Evolutionary conservation across 2,888 invertebrate genomes (phyloP).

Genomic region (Zygogramma bicolorata): DNA sequence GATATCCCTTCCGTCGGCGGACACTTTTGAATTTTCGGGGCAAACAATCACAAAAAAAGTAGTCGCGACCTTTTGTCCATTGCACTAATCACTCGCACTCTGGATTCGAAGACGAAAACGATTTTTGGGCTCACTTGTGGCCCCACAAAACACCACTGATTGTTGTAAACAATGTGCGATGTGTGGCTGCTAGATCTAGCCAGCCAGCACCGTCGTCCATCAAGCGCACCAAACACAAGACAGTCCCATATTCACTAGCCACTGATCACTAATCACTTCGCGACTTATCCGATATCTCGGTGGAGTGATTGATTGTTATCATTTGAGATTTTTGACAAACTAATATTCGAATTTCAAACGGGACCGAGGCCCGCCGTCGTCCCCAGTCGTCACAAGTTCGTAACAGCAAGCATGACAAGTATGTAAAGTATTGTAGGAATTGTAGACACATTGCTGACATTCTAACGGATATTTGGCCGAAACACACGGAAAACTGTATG

Average conservation of each 20-base stretch:
- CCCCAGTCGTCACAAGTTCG: constrained; percentile 64
- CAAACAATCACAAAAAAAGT: constrained; percentile 27
- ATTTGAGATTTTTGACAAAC: constrained; percentile 44
- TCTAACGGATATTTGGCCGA: constrained; percentile 75
- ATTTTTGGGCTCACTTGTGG: constrained; percentile 32
- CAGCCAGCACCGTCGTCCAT: constrained; percentile 44
- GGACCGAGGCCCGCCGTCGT: constrained; percentile 64
- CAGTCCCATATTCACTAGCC: constrained; percentile 53
- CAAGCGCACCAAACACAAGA: constrained; percentile 48
- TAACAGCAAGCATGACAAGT: constrained; percentile 80
- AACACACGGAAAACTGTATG: constrained; percentile 74
- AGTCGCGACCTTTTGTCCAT: constrained; percentile 25
- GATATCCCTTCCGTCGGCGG: constrained; percentile 31
- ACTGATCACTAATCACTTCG: constrained; percentile 42
- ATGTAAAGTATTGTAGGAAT: constrained; percentile 83
- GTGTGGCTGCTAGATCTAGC: constrained; percentile 43
- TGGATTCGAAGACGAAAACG: neutral
- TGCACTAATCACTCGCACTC: constrained; percentile 24
- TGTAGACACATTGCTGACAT: constrained; percentile 81
- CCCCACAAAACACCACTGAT: constrained; percentile 40
- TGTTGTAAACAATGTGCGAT: constrained; percentile 51
- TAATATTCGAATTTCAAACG: constrained; percentile 60
- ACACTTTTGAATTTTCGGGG: constrained; percentile 18
- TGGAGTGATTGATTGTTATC: constrained; percentile 26
- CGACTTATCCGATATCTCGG: constrained; percentile 28